phyloP scores from a whole-genome alignment of 2,113 vertebrate species.

The Erythrocercus mccallii region DNA sequence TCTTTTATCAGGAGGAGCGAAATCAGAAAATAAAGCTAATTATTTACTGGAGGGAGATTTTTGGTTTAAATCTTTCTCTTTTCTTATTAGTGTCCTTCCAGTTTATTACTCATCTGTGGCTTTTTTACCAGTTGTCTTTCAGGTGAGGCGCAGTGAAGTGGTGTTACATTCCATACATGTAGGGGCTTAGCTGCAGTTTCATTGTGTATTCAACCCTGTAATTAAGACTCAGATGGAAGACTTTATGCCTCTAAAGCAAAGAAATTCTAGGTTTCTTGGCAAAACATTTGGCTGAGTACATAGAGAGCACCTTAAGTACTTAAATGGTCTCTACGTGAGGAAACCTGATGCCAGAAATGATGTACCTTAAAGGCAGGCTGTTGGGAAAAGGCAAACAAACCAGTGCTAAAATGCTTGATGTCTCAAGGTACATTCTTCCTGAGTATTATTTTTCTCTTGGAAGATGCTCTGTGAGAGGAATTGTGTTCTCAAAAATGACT shows the following conservation, averaged over 20 bases:
- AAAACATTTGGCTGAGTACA: conserved; percentile 57
- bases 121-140: conserved; percentile 64
- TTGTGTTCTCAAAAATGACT: background rate
- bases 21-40: conserved; percentile 22
- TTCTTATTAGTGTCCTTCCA: conserved; percentile 46
- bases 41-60: conserved; percentile 13
- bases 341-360: conserved; percentile 57
- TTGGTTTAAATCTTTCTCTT: background rate
- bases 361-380: conserved; percentile 60
- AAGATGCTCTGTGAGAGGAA: conserved; percentile 33
- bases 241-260: conserved; percentile 68
- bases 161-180: conserved; percentile 75
- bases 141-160: conserved; percentile 56
- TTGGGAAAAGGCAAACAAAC: conserved; percentile 58
- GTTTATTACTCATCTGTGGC: conserved; percentile 55
- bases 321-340: conserved; percentile 61
- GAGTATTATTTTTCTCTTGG: conserved; percentile 26
- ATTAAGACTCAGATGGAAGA: conserved; percentile 71
- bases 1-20: background rate
- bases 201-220: conserved; percentile 73
- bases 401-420: background rate
- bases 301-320: conserved; percentile 59
- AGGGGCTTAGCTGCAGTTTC: conserved; percentile 69
- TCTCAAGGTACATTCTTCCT: conserved; percentile 32
- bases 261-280: conserved; percentile 70